Conservation (phyloP, 2,888 invertebrate species). For the Erebia epiphron region DNA sequence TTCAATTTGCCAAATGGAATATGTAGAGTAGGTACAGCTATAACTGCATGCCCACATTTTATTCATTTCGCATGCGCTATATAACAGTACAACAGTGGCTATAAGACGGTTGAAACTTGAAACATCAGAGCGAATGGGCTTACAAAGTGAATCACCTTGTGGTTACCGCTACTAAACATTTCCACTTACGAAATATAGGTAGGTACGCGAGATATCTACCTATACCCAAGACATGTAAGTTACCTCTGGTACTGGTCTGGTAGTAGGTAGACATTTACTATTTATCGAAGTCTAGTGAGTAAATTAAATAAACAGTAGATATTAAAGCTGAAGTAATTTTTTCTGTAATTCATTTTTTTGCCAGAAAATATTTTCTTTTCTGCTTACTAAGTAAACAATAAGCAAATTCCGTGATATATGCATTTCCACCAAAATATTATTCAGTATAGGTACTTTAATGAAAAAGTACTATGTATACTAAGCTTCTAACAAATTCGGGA, state of each 20-base stretch:
- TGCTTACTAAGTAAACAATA: too few species aligned
- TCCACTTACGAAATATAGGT: conserved; percentile 31
- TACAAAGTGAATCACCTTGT: conserved; percentile 32
- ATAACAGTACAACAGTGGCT: background rate
- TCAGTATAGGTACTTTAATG: background rate
- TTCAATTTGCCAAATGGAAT: background rate
- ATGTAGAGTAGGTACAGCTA: background rate
- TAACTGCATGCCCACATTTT: background rate
- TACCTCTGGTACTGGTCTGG: too few species aligned
- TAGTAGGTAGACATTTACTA: too few species aligned
- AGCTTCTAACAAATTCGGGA: background rate
- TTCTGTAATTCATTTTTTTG: too few species aligned
- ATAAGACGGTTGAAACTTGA: conserved; percentile 9
- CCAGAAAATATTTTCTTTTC: too few species aligned
- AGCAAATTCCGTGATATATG: too few species aligned
- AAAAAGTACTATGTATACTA: background rate
- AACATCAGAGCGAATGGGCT: conserved; percentile 26
- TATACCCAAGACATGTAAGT: too few species aligned
- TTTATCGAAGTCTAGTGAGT: too few species aligned
- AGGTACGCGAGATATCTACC: background rate
- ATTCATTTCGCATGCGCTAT: background rate
- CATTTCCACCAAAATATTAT: background rate
- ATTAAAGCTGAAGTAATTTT: too few species aligned
- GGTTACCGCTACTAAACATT: conserved; percentile 33
- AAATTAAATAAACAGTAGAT: too few species aligned